Conservation (phyloP, 2,888 invertebrate species). For the Ochropleura plecta region DNA sequence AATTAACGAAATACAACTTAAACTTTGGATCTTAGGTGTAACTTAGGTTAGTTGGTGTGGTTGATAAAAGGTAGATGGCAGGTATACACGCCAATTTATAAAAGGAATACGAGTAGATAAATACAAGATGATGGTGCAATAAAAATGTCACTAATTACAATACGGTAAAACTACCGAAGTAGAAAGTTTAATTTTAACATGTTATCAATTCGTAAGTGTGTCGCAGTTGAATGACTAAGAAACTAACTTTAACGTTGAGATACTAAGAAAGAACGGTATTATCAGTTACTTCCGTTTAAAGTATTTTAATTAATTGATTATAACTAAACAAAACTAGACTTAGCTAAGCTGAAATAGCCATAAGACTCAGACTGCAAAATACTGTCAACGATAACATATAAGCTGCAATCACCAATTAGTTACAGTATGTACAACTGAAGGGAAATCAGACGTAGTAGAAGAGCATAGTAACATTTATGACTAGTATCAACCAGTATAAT, state of each 20-base stretch:
- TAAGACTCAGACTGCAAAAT: not conserved
- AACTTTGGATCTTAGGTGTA: not conserved
- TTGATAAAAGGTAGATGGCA: conserved; percentile 6
- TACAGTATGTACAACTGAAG: not conserved
- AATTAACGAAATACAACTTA: not conserved
- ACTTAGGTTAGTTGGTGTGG: not conserved
- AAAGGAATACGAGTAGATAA: not conserved
- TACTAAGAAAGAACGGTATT: not conserved
- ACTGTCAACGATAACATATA: not conserved
- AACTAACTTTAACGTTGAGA: no score
- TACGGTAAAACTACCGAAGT: not conserved
- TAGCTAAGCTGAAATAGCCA: not conserved
- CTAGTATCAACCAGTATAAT: not conserved
- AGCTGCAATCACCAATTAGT: not conserved
- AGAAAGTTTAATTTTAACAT: not conserved
- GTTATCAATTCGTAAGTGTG: not conserved
- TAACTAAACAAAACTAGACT: not conserved
- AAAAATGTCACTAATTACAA: not conserved
- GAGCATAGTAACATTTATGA: conserved; percentile 36
- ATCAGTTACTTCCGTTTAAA: not conserved
- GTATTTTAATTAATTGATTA: not conserved
- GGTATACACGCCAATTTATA: not conserved
- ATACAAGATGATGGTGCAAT: not conserved
- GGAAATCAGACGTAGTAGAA: conserved; percentile 24
- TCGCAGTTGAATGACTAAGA: not conserved